phyloP scores from a whole-genome alignment of 2,888 invertebrate genomes.

The Coronaproctus castanopsis region DNA sequence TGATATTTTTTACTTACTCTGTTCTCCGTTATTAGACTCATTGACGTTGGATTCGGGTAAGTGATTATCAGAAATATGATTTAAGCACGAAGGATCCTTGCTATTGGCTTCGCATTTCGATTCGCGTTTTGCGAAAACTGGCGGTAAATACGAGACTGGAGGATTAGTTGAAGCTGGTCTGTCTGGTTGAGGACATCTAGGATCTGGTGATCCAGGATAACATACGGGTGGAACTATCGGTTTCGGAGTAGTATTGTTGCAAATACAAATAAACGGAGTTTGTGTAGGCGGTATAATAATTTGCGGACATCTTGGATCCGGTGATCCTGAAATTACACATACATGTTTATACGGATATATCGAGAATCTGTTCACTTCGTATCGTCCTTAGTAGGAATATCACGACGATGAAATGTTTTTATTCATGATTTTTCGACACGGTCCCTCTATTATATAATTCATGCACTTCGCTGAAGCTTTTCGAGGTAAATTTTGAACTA shows the following conservation, averaged over 20 bases:
- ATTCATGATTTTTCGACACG: too few species aligned
- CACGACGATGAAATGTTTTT: too few species aligned
- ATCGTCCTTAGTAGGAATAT: too few species aligned
- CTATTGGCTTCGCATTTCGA: conserved; percentile 3
- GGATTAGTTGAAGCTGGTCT: conserved; percentile 1
- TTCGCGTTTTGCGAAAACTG: conserved; percentile 12
- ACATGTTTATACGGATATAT: conserved; percentile 21
- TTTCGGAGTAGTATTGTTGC: conserved; percentile 15
- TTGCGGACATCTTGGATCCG: conserved; percentile 24
- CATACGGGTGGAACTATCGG: conserved; percentile 20
- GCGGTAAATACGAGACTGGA: conserved; percentile 17
- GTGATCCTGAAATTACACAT: conserved; percentile 19
- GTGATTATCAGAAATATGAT: too few species aligned
- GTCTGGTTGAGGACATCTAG: conserved; percentile 21
- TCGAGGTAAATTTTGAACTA: too few species aligned
- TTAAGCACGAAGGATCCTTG: conserved; percentile 2
- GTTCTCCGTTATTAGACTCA: too few species aligned
- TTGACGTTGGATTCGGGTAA: too few species aligned
- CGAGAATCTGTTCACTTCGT: conserved; percentile 27
- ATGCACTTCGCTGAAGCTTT: too few species aligned
- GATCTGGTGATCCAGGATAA: conserved; percentile 25
- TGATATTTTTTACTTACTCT: too few species aligned
- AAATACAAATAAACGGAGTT: conserved; percentile 21
- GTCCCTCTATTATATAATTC: too few species aligned
- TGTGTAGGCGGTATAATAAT: conserved; percentile 24